Percentiles rank a stretch among this genome's conserved stretches.
phyloP scores from a whole-genome alignment of 2,113 vertebrate genomes.

The Eolophus roseicapilla region DNA sequence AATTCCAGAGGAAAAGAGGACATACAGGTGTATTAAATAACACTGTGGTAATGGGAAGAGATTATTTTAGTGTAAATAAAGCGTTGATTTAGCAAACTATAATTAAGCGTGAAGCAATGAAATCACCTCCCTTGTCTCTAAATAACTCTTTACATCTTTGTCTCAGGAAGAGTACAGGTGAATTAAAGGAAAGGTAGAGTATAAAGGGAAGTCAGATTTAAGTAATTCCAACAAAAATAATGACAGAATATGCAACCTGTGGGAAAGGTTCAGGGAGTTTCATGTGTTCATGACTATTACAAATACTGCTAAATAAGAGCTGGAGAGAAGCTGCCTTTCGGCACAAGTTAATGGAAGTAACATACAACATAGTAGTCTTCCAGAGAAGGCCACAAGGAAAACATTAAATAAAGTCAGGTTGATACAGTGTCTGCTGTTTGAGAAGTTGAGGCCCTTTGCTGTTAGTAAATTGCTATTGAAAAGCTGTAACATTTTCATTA shows the following conservation, averaged over 20 bases:
- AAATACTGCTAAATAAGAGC: neutral
- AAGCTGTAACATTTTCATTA: neutral
- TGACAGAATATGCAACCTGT: neutral
- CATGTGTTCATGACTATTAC: neutral
- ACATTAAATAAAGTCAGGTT: neutral
- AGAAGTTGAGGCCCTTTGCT: neutral
- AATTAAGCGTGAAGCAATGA: neutral
- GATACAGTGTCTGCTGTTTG: neutral
- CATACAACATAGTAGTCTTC: neutral
- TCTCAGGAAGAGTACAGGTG: neutral
- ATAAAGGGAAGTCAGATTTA: neutral
- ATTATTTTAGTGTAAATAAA: slow-evolving; percentile 4
- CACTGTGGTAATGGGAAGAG: neutral
- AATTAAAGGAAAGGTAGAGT: neutral
- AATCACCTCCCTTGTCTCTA: neutral
- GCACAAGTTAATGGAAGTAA: neutral
- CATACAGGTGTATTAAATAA: neutral
- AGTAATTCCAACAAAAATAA: neutral
- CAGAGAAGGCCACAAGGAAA: neutral
- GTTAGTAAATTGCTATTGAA: neutral
- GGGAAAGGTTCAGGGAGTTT: neutral
- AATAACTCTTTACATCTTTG: neutral
- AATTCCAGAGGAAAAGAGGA: neutral
- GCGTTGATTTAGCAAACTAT: neutral
- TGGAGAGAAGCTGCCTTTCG: neutral